Evolutionary conservation across 2,113 vertebrate species (phyloP).

Genomic region (Embiotoca jacksoni): DNA sequence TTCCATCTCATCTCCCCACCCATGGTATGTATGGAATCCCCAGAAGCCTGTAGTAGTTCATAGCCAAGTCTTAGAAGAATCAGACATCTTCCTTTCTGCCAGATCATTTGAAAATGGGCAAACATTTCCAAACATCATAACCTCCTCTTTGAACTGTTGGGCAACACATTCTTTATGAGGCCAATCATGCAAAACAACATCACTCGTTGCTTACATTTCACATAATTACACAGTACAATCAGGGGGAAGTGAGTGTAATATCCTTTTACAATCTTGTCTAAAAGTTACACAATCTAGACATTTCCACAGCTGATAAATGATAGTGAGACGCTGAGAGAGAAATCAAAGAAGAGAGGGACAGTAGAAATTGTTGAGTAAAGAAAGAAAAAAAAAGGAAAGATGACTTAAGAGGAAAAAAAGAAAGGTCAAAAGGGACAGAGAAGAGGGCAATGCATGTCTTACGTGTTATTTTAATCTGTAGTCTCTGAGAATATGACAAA

Average conservation of each 20-base stretch:
- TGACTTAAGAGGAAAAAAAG: background rate
- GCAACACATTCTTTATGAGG: background rate
- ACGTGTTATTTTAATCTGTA: background rate
- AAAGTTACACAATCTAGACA: background rate
- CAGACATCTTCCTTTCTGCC: background rate
- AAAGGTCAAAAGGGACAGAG: background rate
- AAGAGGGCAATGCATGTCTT: background rate
- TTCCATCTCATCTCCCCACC: slow-evolving; percentile 18
- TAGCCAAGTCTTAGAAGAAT: slow-evolving; percentile 27
- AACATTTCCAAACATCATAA: slow-evolving; percentile 1
- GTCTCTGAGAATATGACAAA: background rate
- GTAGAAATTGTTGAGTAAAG: background rate
- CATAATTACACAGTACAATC: background rate
- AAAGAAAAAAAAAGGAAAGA: background rate
- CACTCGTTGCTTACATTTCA: background rate
- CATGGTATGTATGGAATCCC: slow-evolving; percentile 60
- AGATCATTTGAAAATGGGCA: background rate
- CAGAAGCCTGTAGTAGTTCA: slow-evolving; percentile 33
- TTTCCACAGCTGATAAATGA: background rate
- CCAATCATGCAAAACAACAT: background rate
- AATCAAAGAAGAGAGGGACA: background rate
- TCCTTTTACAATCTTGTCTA: background rate
- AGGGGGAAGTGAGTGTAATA: background rate
- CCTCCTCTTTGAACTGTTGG: background rate
- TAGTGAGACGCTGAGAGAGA: background rate